Base-by-base conservation (phyloP, 2,797 vertebrate genomes). In the Malurus splendens region DNA sequence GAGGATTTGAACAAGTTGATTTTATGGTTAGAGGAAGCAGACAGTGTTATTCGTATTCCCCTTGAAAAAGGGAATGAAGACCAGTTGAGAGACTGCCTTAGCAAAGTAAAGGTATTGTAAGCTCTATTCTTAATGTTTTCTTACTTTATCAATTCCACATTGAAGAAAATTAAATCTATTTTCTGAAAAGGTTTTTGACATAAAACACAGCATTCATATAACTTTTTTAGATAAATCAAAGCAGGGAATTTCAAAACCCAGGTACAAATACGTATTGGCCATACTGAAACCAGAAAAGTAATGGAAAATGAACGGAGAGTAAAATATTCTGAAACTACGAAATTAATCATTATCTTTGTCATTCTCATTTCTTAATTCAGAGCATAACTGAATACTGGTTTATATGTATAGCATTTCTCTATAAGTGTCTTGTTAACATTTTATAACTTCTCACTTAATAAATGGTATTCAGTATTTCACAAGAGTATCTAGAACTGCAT, bases 1-100 rank as follows among this genome's bases (percentile, higher is more conserved):
- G 97, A 98, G 93, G 97, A 98, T 93, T 94, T 99, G 93, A 97
- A 97, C 74, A 98, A 98, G 36, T 97, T 99, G 96, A 91, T 97
- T 96, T 96, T 96, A 82, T 99, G 99, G 99, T 94, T 99, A 96
- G 98, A 99, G 90, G 97, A 98, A 96, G 97, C 97, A 3, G 98
- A 98, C 32, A 95, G 41, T 2, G 25, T 98, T 82, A 79, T 94
- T 87, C 87, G 74, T 68, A 95, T 97, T 95, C 97, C 98, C 18
- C 96, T 98, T 87, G 97, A 98, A 93, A 95, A 97, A 47, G 97
- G 97, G 90, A 98, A 99, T 95, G 98, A 98, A 27, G 96, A 97
- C 67, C 98, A 98, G 92, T 97, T 99, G 93, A 98, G 97, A 96
- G 97, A 98, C 77, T 97, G 98, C 24, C 96, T 99, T 92, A 96